Conservation (phyloP, 2,113 vertebrate genomes). For the Varanus komodoensis region DNA sequence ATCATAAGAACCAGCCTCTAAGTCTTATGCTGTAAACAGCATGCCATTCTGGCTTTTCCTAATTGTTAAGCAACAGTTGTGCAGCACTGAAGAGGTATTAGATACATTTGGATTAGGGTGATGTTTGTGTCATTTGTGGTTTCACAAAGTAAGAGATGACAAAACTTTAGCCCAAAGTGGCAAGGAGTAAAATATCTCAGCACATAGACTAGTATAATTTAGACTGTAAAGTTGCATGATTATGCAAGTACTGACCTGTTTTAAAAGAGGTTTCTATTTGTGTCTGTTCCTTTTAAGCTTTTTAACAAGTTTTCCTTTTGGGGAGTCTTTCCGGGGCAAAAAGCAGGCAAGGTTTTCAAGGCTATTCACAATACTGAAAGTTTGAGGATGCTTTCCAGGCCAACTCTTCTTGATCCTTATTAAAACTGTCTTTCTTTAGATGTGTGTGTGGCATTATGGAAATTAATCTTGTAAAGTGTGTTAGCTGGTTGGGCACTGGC, state of each 20-base stretch:
- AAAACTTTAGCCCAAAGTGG: not conserved
- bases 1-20: not conserved
- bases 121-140: not conserved
- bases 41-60: not conserved
- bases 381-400: not conserved
- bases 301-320: not conserved
- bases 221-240: not conserved
- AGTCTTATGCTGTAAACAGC: too few species aligned
- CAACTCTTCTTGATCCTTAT: not conserved
- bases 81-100: not conserved
- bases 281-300: not conserved
- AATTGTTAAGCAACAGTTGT: not conserved
- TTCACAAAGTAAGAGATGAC: not conserved
- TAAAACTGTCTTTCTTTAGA: not conserved
- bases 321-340: not conserved
- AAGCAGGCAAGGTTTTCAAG: not conserved
- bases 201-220: not conserved
- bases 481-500: not conserved
- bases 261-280: not conserved
- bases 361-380: not conserved
- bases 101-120: not conserved
- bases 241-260: not conserved
- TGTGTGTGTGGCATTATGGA: not conserved
- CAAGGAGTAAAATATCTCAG: not conserved
- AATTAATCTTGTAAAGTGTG: too few species aligned